Evolutionary conservation across 2,797 vertebrate species (phyloP).

Genomic region (Oryzias sinensis): DNA sequence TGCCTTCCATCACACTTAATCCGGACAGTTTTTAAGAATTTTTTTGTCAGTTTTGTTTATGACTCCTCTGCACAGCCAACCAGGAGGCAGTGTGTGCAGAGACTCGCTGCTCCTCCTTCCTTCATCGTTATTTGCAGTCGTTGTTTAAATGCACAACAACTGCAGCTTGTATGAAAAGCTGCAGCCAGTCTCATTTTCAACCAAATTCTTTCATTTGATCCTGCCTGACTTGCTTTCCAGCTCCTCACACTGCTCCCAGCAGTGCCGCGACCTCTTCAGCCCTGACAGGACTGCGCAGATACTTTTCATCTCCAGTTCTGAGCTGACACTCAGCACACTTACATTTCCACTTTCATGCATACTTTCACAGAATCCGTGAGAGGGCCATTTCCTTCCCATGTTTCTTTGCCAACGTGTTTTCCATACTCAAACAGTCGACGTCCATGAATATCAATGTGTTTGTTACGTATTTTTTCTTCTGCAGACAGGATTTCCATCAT

Average conservation of each 20-base stretch:
- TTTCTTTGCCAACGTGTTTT: constrained; percentile 12
- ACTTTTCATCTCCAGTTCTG: constrained; percentile 19
- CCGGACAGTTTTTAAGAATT: constrained; percentile 2
- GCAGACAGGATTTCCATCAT: not conserved
- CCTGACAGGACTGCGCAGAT: constrained; percentile 37
- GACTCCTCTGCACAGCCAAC: not conserved
- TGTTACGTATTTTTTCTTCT: constrained; percentile 19
- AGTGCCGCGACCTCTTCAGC: constrained; percentile 41
- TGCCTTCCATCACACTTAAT: constrained; percentile 25
- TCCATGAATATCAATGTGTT: constrained; percentile 29
- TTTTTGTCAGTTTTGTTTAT: constrained; percentile 16
- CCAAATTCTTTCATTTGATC: constrained; percentile 40
- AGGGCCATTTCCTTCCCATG: constrained; percentile 1
- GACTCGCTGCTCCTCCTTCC: constrained; percentile 4
- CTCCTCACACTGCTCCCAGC: constrained; percentile 40
- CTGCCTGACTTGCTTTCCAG: constrained; percentile 17
- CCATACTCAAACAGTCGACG: constrained; percentile 11
- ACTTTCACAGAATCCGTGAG: constrained; percentile 9
- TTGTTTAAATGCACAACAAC: constrained; percentile 18
- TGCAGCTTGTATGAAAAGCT: constrained; percentile 24
- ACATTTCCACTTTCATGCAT: constrained; percentile 7
- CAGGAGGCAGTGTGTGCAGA: constrained; percentile 7
- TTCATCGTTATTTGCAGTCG: constrained; percentile 29
- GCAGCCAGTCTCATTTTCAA: constrained; percentile 43
- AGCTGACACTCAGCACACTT: constrained; percentile 27